A percentile compares a stretch with the other conserved stretches of the same genome.
phyloP scores from a whole-genome alignment of 2,113 vertebrate genomes.

The Hemiprocne comata region DNA sequence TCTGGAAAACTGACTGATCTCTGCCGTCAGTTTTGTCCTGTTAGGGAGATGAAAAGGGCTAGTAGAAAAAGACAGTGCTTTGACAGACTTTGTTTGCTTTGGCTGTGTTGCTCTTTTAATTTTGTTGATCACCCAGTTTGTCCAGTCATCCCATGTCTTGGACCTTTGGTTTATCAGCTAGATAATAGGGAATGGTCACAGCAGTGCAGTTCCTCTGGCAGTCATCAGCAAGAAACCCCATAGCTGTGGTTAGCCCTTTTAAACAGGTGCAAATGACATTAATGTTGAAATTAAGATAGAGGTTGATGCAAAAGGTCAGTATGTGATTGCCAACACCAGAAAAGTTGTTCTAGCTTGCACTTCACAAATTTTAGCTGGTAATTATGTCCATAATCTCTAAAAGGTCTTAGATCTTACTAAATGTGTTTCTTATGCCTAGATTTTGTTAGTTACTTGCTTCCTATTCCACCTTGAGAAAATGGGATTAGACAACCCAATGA shows the following conservation, averaged over 20 bases:
- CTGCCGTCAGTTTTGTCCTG: not conserved
- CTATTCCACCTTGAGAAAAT: not conserved
- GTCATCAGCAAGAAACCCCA: fast-evolving
- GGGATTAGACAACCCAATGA: not conserved
- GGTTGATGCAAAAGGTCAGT: not conserved
- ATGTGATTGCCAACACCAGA: not conserved
- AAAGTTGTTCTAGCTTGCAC: not conserved
- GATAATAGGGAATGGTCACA: not conserved
- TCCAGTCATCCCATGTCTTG: not conserved
- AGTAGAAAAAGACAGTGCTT: not conserved
- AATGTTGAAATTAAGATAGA: not conserved
- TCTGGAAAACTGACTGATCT: not conserved
- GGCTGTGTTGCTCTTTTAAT: not conserved
- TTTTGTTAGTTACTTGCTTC: not conserved
- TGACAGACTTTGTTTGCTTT: not conserved
- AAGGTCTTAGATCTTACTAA: not conserved
- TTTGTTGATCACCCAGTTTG: not conserved
- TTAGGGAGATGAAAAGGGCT: not conserved
- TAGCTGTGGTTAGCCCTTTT: not conserved
- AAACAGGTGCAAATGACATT: not conserved
- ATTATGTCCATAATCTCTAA: not conserved
- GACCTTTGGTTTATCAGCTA: not conserved
- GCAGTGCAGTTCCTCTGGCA: not conserved
- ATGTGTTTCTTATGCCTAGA: not conserved
- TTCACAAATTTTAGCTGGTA: not conserved